Base-by-base conservation (phyloP, 2,888 invertebrate genomes). In the Acanthoscelides obtectus region DNA sequence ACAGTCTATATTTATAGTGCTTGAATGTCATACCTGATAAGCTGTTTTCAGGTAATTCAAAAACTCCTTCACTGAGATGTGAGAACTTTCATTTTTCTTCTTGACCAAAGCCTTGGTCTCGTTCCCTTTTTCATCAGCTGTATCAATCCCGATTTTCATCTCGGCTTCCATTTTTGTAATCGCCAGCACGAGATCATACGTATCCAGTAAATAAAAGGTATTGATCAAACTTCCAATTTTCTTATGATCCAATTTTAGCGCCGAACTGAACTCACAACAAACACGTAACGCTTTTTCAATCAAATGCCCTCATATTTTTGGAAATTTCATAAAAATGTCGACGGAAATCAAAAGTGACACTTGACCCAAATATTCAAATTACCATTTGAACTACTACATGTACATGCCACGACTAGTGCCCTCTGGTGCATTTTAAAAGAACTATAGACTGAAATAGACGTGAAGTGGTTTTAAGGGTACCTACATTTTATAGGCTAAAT, bases 31-130 rank as follows among this genome's bases (percentile, higher is more conserved):
- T 74, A 92, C 90, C 86, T 92, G 91, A 83, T 92, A 93, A 0
- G 92, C 92, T 6, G 91, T 91, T 82, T 90, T 90, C 86, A 93
- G 88, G 80, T 92, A 92, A 80, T 92, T 91, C 78, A 93, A 89
- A 80, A 93, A 92, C 78, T 91, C 90, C 82, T 90, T 89, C 6
- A 92, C 89, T 0, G 92, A 90, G 69, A 92, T 89, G 83, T 92
- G 90, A 0, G 89, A 86, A 22, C 20, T 22, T n/a, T 22, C 67
- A 22, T 67, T 22, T 19, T 21, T 66, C 20, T 66, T 66, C 66
- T 22, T 66, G 21, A 20, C 66, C 2, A 66, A 1, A 21, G n/a
- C 67, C 69, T 73, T 64, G 25, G 69, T 20, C 20, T 69, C 69
- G 67, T 71, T n/a, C 22, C 22, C 19, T 20, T 66, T 69, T 27